A percentile compares a stretch with the other conserved stretches of the same genome.
Evolutionary conservation across 2,888 invertebrate genomes (phyloP).

Genomic region (Siphlonurus alternatus): DNA sequence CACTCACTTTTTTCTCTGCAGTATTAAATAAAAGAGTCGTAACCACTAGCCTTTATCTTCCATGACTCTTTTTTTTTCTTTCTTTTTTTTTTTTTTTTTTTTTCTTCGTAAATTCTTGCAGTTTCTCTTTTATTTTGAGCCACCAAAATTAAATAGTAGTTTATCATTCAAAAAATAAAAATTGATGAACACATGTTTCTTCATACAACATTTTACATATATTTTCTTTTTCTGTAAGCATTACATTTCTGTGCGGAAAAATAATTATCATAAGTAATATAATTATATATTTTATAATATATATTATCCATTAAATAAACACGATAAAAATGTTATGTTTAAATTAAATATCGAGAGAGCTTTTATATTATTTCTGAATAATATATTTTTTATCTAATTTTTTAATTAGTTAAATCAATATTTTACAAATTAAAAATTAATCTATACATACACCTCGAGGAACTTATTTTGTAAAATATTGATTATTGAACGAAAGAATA

Average conservation of each 20-base stretch:
- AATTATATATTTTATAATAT: too few relatives aligned
- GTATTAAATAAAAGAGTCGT: neutral
- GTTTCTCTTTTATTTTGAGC: neutral
- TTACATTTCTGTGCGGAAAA: neutral
- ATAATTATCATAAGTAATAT: neutral
- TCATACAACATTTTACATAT: neutral
- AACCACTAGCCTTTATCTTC: neutral
- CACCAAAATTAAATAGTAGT: neutral
- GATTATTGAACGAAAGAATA: too few relatives aligned
- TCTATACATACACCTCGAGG: too few relatives aligned
- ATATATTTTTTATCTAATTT: too few relatives aligned
- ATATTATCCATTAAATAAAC: too few relatives aligned
- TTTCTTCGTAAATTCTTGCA: neutral
- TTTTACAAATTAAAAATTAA: too few relatives aligned
- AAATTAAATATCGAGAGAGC: too few relatives aligned
- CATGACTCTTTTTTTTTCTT: neutral
- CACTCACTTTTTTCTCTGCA: neutral
- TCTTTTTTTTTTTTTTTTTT: neutral
- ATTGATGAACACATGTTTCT: neutral
- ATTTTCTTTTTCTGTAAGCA: neutral
- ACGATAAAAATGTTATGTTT: too few relatives aligned
- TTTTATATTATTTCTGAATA: too few relatives aligned
- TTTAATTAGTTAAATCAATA: too few relatives aligned
- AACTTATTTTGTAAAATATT: too few relatives aligned
- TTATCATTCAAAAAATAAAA: neutral